Conservation (phyloP, 2,888 invertebrate species). For the Xestoiulus laeticollis region DNA sequence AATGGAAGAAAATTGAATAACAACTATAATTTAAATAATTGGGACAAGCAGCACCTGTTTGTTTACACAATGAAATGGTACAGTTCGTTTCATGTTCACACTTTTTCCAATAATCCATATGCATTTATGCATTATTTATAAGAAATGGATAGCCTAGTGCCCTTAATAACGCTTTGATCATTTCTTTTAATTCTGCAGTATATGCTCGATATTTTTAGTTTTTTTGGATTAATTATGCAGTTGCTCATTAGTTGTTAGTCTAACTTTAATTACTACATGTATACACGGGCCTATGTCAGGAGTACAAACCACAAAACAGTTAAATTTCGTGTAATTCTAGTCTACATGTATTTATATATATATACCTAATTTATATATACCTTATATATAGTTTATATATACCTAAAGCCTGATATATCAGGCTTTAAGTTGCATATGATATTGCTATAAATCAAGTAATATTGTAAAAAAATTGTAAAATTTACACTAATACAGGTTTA, state of each 20-base stretch:
- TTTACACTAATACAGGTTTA: too few relatives aligned
- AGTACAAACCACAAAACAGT: too few relatives aligned
- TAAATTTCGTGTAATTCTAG: too few relatives aligned
- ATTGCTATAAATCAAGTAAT: too few relatives aligned
- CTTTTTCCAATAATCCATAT: constrained; percentile 5
- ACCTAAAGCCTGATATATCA: too few relatives aligned
- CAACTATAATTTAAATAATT: neutral
- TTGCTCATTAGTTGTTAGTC: neutral
- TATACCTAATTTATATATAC: too few relatives aligned
- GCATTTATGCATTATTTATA: constrained; percentile 4
- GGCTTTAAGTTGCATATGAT: too few relatives aligned
- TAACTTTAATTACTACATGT: too few relatives aligned
- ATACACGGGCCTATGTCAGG: too few relatives aligned
- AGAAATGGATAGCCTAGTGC: constrained; percentile 26
- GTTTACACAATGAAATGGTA: neutral
- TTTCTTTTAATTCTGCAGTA: neutral
- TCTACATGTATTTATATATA: too few relatives aligned
- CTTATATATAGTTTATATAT: too few relatives aligned
- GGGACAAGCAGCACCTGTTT: constrained; percentile 10
- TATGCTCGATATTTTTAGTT: neutral
- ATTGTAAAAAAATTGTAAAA: too few relatives aligned
- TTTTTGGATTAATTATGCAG: neutral
- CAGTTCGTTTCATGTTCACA: neutral
- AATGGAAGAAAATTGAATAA: neutral
- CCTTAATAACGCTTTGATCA: neutral